Base-by-base conservation (phyloP, 2,797 vertebrate genomes). In the Simalia tracyae region DNA sequence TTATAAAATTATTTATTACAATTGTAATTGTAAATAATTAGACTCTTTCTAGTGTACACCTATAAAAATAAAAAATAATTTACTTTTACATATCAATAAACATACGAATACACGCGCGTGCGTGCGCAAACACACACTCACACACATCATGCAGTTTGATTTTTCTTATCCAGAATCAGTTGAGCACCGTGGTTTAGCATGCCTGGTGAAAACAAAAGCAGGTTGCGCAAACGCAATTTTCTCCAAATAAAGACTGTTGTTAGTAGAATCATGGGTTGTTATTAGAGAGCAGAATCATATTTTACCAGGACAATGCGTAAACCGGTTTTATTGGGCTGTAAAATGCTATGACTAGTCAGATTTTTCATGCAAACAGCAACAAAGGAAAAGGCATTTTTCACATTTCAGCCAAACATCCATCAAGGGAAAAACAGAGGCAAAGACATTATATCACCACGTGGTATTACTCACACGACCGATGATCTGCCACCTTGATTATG, bases 101-200 rank as follows among this genome's bases (percentile, higher is more conserved):
- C 10, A 22, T 15, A 19, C 28, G 2, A 11, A 4, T 57, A 26
- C 6, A 9, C 42, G 12, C 2, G 3, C 2, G 42, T 36, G 31
- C 1, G 36, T 2, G 2, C 36, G 2, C 36, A 2, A 1, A 36
- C 36, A 1, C 26, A 19, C 61, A 2, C 6, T 22, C n/a, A 24
- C 4, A 19, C 31, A n/a, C 6, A n/a, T 24, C 0, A 28, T 6
- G 24, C 31, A 72, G 15, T 22, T 60, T 7, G 2, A 8, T 87
- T 68, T 72, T 56, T 9, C 46, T 15, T 81, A 22, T 54, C 28
- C 57, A 91, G 94, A 95, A 93, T 63, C 93, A 89, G 2, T 86
- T 93, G 94, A 96, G 95, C 93, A 92, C 92, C 84, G 60, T 7
- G 54, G 12, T 85, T 89, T 95, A 93, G 90, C 92, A 89, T 91